Evolutionary conservation across 92 coral and sea anemone species (phyloP).

Genomic region (Porites lobata): DNA sequence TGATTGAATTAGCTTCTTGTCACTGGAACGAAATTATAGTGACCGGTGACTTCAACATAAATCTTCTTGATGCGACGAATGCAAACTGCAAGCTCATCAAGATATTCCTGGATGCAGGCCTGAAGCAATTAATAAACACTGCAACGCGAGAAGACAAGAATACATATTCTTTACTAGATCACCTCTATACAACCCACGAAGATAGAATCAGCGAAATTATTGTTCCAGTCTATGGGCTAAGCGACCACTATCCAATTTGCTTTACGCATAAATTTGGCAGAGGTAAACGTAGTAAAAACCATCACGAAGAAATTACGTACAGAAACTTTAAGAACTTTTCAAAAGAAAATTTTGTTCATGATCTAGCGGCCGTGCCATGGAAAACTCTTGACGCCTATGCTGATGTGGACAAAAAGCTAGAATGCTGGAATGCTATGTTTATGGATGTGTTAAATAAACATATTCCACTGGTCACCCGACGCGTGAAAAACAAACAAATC

Average conservation of each 20-base stretch:
- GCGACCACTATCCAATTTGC: no score
- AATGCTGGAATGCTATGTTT: conserved; percentile 35
- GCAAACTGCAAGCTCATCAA: conserved; percentile 26
- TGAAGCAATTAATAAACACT: conserved; percentile 18
- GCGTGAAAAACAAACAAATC: conserved; percentile 20
- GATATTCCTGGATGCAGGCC: conserved; percentile 29
- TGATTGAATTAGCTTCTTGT: conserved; percentile 25
- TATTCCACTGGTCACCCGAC: no score
- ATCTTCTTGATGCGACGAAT: background rate
- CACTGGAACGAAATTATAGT: no score
- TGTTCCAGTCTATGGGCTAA: background rate
- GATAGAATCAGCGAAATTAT: conserved; percentile 43
- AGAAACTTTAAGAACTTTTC: conserved; percentile 45
- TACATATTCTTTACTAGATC: conserved; percentile 19
- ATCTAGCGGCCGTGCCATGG: conserved; percentile 49
- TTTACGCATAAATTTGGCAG: conserved; percentile 20
- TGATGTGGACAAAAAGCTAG: no score
- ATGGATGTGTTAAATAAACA: background rate
- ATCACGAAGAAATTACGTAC: conserved; percentile 22
- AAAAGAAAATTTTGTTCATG: conserved; percentile 47
- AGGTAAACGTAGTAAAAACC: conserved; percentile 40
- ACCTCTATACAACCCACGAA: conserved; percentile 14
- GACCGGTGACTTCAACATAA: conserved; percentile 4
- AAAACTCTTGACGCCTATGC: conserved; percentile 8
- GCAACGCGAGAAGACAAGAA: conserved; percentile 11